phyloP scores from a whole-genome alignment of 2,888 invertebrate genomes.

The Tetragonisca angustula region DNA sequence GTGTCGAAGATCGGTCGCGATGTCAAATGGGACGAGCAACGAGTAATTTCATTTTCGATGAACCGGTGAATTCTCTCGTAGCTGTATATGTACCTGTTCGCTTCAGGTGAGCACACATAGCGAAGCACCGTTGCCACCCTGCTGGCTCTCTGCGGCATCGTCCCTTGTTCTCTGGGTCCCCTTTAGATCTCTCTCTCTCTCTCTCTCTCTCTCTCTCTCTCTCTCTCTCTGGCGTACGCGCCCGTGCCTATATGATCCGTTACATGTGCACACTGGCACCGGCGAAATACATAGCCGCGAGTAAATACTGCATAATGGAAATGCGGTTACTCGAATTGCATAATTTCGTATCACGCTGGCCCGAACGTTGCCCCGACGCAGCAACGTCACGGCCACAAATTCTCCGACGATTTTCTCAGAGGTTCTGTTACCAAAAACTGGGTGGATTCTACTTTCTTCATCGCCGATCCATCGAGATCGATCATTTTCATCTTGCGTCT shows the following conservation, averaged over 20 bases:
- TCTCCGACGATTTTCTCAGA: conserved; percentile 30
- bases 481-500: too few species aligned
- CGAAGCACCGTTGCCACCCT: not conserved
- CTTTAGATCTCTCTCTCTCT: not conserved
- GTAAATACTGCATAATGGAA: conserved; percentile 71
- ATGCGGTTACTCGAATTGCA: conserved; percentile 68
- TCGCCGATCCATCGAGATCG: not conserved
- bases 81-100: conserved; percentile 9
- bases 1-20: conserved; percentile 25
- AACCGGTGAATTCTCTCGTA: conserved; percentile 12
- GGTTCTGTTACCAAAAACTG: not conserved
- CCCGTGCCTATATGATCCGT: conserved; percentile 43
- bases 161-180: not conserved
- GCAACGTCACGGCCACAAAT: conserved; percentile 36
- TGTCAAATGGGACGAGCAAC: conserved; percentile 13
- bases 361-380: conserved; percentile 34
- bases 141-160: not conserved
- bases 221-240: not conserved
- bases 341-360: conserved; percentile 65
- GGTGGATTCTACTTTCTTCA: not conserved
- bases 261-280: conserved; percentile 47
- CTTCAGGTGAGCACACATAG: conserved; percentile 21
- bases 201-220: not conserved
- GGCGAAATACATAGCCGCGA: conserved; percentile 53
- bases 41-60: conserved; percentile 49